Base-by-base conservation (phyloP, 1,140 invertebrate species). In the Drosophila repletoides region DNA sequence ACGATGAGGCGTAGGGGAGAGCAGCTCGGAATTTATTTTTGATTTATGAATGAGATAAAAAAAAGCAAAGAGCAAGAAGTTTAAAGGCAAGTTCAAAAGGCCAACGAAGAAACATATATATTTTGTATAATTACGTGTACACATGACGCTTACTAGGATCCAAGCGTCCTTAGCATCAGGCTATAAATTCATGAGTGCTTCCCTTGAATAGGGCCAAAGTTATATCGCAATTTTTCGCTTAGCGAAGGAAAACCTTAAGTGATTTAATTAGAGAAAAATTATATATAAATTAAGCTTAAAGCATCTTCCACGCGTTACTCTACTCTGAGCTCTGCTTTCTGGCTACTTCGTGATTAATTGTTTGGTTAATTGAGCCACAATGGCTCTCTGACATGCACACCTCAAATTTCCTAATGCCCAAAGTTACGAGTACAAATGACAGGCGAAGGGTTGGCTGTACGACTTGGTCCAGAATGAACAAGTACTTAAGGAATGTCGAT, bases 301-400 rank as follows among this genome's bases (percentile, higher is more conserved):
- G 46, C 31, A n/a, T 36, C 14, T 22, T 6, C n/a, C 19, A 6
- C 12, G 7, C 5, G 24, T n/a, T 7, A n/a, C n/a, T n/a, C n/a
- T n/a, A n/a, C 5, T 19, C 26, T 15, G 31, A 9, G 10, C 10
- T 12, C n/a, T 1, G 17, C 6, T 14, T 21, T 24, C 12, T 49
- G 38, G 21, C 22, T 58, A 14, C 34, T 15, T 49, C 14, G 67
- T 76, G 76, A 80, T 81, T 76, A 76, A 80, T 81, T 72, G 61
- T 59, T 71, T 60, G 60, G 66, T 72, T 76, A 68, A 81, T 83
- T 56, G 61, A 53, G 52, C 45, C 51, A 60, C 53, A 76, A 70
- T 49, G 58, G 58, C 31, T 72, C 43, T 29, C 12, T 12, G 10
- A 48, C 53, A 43, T 14, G 49, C 43, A 24, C 48, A 56, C 53